Evolutionary conservation across 2,113 vertebrate species (phyloP).

Genomic region (Saguinus imperator): DNA sequence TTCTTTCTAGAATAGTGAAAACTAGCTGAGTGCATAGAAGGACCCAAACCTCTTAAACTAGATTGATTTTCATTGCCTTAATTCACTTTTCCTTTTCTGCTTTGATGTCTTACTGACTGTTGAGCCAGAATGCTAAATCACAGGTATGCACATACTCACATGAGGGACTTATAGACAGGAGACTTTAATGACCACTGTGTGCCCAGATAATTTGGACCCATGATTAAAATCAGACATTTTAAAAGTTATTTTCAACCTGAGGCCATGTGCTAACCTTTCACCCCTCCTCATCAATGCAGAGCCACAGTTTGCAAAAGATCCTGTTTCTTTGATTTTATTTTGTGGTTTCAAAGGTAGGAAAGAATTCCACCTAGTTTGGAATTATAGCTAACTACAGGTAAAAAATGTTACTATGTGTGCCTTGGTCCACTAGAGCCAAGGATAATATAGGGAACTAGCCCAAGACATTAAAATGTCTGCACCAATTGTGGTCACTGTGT

Average conservation of each 20-base stretch:
- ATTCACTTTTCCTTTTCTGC: constrained; percentile 13
- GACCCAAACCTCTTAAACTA: not conserved
- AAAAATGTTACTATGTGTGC: constrained; percentile 76
- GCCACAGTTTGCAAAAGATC: constrained; percentile 64
- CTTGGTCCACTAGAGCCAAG: constrained; percentile 64
- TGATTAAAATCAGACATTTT: constrained; percentile 72
- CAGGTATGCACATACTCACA: not conserved
- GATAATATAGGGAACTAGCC: constrained; percentile 71
- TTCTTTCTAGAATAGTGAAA: constrained; percentile 61
- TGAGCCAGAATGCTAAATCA: not conserved
- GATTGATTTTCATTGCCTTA: not conserved
- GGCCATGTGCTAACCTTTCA: constrained; percentile 25
- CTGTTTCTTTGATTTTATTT: constrained; percentile 80
- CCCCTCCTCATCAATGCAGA: constrained; percentile 19
- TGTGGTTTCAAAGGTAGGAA: constrained; percentile 81
- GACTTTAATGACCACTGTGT: not conserved
- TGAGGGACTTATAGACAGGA: not conserved
- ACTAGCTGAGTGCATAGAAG: not conserved
- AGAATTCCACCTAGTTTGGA: constrained; percentile 77
- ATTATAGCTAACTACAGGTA: constrained; percentile 77
- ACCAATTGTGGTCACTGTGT: constrained; percentile 68
- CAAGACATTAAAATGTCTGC: constrained; percentile 72
- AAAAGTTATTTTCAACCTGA: constrained; percentile 55
- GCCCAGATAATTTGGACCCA: constrained; percentile 37
- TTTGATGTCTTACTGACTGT: not conserved